These are phyloP conservation scores for Nyctibius bracteatus DNA, from an alignment of 2,113 vertebrate genomes.

Conservation along the genomic window DNA sequence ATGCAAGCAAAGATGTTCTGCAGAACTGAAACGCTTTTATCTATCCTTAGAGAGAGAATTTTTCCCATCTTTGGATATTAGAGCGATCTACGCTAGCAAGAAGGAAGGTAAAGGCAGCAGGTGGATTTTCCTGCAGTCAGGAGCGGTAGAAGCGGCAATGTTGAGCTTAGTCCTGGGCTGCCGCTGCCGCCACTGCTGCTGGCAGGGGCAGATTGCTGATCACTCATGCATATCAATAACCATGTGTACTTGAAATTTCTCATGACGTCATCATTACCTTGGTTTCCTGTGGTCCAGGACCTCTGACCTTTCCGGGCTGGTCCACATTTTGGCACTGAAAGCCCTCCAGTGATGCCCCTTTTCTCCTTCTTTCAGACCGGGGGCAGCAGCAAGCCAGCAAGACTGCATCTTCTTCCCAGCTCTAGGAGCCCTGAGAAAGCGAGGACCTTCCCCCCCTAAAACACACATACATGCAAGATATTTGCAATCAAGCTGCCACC, in stretches of 20 bases:
- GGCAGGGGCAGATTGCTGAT: constrained; percentile 70
- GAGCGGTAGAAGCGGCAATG: constrained; percentile 47
- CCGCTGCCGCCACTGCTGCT: not conserved
- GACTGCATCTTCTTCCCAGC: constrained; percentile 80
- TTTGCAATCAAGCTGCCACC: constrained; percentile 78
- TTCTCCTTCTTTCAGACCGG: constrained; percentile 85
- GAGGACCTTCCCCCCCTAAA: constrained; percentile 68
- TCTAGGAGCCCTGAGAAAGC: constrained; percentile 74
- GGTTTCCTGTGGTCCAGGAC: constrained; percentile 84
- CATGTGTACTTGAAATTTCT: constrained; percentile 79
- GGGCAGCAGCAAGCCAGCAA: constrained; percentile 76
- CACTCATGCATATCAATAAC: constrained; percentile 80
- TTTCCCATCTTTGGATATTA: constrained; percentile 66
- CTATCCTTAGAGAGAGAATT: constrained; percentile 71
- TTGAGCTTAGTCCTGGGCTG: not conserved
- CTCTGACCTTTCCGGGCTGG: constrained; percentile 91
- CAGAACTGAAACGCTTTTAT: constrained; percentile 73
- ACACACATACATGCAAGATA: constrained; percentile 67
- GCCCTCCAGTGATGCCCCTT: constrained; percentile 86
- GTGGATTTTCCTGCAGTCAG: constrained; percentile 55
- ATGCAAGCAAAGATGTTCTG: constrained; percentile 66
- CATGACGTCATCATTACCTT: constrained; percentile 90
- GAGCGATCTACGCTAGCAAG: constrained; percentile 38
- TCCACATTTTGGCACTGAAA: constrained; percentile 86
- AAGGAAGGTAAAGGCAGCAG: constrained; percentile 68